phyloP scores from a whole-genome alignment of 1,140 invertebrate genomes.

The Calycopis cecrops region DNA sequence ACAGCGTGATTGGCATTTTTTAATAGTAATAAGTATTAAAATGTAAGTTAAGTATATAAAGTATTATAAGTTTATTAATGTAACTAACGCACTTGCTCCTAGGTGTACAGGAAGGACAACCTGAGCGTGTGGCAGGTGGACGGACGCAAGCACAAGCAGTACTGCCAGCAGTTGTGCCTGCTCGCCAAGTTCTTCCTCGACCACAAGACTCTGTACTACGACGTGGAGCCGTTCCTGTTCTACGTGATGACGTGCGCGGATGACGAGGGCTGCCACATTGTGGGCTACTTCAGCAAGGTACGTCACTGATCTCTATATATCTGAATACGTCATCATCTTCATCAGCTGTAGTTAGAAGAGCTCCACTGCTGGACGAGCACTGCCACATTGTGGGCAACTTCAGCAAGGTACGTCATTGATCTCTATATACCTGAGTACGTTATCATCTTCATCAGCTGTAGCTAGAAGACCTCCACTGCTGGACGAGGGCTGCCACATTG shows the following conservation, averaged over 20 bases:
- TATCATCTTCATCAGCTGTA: neutral
- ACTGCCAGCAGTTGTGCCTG: slow-evolving; percentile 98
- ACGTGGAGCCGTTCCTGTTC: slow-evolving; percentile 97
- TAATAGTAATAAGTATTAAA: too few relatives aligned
- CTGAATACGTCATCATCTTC: neutral
- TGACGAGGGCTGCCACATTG: slow-evolving; percentile 94
- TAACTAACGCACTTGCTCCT: slow-evolving; percentile 6
- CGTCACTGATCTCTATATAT: slow-evolving; percentile 47
- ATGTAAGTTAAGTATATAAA: too few relatives aligned
- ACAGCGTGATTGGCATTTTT: too few relatives aligned
- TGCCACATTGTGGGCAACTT: slow-evolving; percentile 98
- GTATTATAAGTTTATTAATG: too few relatives aligned
- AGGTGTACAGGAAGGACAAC: slow-evolving; percentile 90
- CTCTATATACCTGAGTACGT: neutral
- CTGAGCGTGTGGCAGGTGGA: slow-evolving; percentile 98
- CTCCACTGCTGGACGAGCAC: too few relatives aligned
- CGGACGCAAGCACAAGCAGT: slow-evolving; percentile 96
- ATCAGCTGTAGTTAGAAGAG: neutral
- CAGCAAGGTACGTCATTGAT: slow-evolving; percentile 88
- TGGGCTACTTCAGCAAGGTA: slow-evolving; percentile 99
- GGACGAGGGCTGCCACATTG: too few relatives aligned
- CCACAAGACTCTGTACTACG: slow-evolving; percentile 98
- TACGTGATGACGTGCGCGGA: slow-evolving; percentile 98
- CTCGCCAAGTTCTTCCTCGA: slow-evolving; percentile 98
- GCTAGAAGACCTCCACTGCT: too few relatives aligned